phyloP scores from a whole-genome alignment of 1,140 invertebrate genomes.

The Eulimnadia texana region DNA sequence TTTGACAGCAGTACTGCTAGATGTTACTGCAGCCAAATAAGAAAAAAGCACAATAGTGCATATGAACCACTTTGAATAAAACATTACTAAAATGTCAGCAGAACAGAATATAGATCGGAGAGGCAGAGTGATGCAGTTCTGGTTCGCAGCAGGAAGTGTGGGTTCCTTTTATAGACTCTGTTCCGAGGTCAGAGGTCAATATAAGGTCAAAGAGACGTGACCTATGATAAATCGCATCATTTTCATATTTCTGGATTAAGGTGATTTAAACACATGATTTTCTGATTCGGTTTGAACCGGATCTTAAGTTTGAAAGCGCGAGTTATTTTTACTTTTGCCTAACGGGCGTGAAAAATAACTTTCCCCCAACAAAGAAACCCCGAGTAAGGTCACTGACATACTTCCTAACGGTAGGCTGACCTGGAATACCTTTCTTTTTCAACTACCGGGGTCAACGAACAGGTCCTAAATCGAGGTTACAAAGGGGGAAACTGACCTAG shows the following conservation, averaged over 20 bases:
- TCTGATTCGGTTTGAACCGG: too few species aligned
- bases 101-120: too few species aligned
- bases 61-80: too few species aligned
- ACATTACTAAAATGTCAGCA: too few species aligned
- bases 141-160: not conserved
- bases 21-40: too few species aligned
- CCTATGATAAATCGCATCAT: not conserved
- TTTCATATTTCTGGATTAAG: not conserved
- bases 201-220: not conserved
- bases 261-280: too few species aligned
- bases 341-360: too few species aligned
- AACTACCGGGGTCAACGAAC: not conserved
- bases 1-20: too few species aligned
- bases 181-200: not conserved
- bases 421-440: not conserved
- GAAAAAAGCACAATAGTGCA: too few species aligned
- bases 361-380: too few species aligned
- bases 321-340: too few species aligned
- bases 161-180: not conserved
- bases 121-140: not conserved
- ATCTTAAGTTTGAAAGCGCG: too few species aligned
- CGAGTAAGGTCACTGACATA: not conserved
- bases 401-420: not conserved
- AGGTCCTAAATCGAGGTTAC: not conserved
- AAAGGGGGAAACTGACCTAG: not conserved